A percentile compares a stretch with the other conserved stretches of the same genome.
Evolutionary conservation across 2,888 invertebrate species (phyloP).

Genomic region (Merodon equestris): DNA sequence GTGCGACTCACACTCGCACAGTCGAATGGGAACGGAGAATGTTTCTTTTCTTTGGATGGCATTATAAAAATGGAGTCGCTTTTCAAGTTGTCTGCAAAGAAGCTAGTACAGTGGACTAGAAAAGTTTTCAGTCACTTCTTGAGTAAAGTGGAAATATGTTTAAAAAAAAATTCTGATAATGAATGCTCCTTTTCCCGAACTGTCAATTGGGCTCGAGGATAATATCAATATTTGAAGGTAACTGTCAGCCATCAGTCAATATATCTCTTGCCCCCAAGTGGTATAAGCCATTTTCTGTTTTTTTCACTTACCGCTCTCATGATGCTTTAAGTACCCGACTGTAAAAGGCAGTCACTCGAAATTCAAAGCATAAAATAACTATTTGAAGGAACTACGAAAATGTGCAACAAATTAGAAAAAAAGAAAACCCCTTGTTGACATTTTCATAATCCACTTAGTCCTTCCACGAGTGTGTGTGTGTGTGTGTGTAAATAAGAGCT

Average conservation of each 20-base stretch:
- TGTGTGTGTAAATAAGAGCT: slow-evolving; percentile 7
- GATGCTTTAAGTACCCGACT: slow-evolving; percentile 38
- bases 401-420: slow-evolving; percentile 19
- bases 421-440: slow-evolving; percentile 31
- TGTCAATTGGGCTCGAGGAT: no score
- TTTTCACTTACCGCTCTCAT: no score
- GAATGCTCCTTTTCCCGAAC: no score
- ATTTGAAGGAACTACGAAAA: slow-evolving; percentile 24
- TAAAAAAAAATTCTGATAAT: no score
- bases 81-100: slow-evolving; percentile 41
- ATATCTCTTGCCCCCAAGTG: no score
- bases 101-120: slow-evolving; percentile 36
- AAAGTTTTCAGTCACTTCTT: slow-evolving; percentile 9
- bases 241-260: no score
- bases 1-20: slow-evolving; percentile 40
- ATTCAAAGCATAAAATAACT: neutral
- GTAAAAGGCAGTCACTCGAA: slow-evolving; percentile 26
- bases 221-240: neutral
- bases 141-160: no score
- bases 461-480: slow-evolving; percentile 5
- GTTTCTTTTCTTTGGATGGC: slow-evolving; percentile 39
- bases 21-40: neutral
- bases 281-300: no score
- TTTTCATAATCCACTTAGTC: slow-evolving; percentile 8
- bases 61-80: slow-evolving; percentile 59